These are phyloP conservation scores for Drosophila sulfurigaster DNA, from an alignment of 1,140 invertebrate species.

Conservation along the genomic window DNA sequence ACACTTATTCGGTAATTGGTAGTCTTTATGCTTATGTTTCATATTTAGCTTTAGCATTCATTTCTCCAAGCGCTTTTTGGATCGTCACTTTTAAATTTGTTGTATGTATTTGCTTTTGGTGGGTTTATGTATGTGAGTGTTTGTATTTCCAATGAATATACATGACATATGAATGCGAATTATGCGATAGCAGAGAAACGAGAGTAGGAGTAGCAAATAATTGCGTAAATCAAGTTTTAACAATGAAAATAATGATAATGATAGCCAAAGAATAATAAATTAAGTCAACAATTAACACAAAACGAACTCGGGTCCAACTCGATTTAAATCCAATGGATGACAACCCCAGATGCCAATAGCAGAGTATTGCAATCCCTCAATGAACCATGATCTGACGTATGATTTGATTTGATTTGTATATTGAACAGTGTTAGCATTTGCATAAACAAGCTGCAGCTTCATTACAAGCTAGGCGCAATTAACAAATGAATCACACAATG, in stretches of 20 bases:
- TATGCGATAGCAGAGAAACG: constrained; percentile 41
- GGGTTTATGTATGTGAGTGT: constrained; percentile 4
- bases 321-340: constrained; percentile 8
- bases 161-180: constrained; percentile 42
- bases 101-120: constrained; percentile 15
- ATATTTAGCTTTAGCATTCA: constrained; percentile 83
- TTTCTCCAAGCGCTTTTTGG: constrained; percentile 73
- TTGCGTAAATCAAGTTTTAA: constrained; percentile 24
- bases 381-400: constrained; percentile 46
- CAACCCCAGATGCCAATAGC: constrained; percentile 36
- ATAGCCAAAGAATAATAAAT: constrained; percentile 27
- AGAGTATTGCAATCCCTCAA: constrained; percentile 22
- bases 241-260: constrained; percentile 55
- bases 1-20: constrained; percentile 70
- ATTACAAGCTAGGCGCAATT: constrained; percentile 2
- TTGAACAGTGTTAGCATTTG: constrained; percentile 27
- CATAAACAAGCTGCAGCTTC: background rate
- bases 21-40: constrained; percentile 56
- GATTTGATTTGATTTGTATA: constrained; percentile 44
- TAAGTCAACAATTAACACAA: constrained; percentile 28
- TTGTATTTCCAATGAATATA: constrained; percentile 21
- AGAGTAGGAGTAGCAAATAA: constrained; percentile 26
- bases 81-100: constrained; percentile 54
- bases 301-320: constrained; percentile 30
- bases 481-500: constrained; percentile 26